A percentile compares a stretch with the other conserved stretches of the same genome.
phyloP scores from a whole-genome alignment of 2,888 invertebrate species.

The Idaea dimidiata region DNA sequence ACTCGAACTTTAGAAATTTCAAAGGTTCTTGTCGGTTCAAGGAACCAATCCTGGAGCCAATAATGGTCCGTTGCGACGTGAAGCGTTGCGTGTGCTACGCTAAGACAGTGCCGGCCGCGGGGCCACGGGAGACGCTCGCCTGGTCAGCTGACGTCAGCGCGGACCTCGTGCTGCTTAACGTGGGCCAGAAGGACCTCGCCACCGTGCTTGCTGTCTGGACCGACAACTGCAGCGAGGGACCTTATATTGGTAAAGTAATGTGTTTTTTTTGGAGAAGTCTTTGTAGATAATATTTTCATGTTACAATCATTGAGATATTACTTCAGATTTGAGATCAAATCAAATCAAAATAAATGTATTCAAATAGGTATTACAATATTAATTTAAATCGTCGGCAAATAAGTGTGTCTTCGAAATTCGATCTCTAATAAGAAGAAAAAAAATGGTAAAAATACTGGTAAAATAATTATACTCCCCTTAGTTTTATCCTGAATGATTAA shows the following conservation, averaged over 20 bases:
- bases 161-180: conserved; percentile 84
- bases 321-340: no score
- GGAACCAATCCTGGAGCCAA: conserved; percentile 89
- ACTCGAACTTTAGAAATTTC: no score
- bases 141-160: conserved; percentile 84
- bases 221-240: conserved; percentile 85
- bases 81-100: conserved; percentile 78
- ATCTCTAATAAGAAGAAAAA: no score
- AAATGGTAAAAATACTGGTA: no score
- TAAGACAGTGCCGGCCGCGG: conserved; percentile 37
- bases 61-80: conserved; percentile 85
- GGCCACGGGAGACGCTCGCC: conserved; percentile 70
- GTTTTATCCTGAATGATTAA: no score
- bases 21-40: conserved; percentile 23
- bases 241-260: conserved; percentile 67
- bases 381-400: no score
- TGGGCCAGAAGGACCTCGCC: conserved; percentile 88
- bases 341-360: no score
- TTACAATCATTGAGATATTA: no score
- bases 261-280: neutral
- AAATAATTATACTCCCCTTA: no score
- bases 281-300: no score
- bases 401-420: no score
- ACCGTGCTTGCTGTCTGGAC: conserved; percentile 86
- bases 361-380: no score